phyloP scores from a whole-genome alignment of 2,888 invertebrate species.

The Archaeoteleia sp. region DNA sequence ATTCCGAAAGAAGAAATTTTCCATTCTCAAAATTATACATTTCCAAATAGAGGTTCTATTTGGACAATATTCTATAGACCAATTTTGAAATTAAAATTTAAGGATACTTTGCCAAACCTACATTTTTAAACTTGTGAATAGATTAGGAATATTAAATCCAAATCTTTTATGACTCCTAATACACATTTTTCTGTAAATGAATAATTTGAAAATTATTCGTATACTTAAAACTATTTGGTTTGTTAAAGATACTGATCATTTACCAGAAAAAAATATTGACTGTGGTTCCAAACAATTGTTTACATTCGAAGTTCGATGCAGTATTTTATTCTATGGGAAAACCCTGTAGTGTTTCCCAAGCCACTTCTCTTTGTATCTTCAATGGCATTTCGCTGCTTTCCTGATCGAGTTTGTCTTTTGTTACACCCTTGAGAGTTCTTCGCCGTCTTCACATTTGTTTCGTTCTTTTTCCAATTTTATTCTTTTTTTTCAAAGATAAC shows the following conservation, averaged over 20 bases:
- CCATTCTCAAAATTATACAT: too few relatives aligned
- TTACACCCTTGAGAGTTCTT: constrained; percentile 41
- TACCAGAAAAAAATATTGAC: background rate
- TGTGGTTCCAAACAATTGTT: constrained; percentile 30
- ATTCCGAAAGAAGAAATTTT: too few relatives aligned
- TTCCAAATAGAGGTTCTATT: too few relatives aligned
- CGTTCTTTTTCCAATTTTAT: constrained; percentile 32
- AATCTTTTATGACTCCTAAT: too few relatives aligned
- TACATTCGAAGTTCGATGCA: constrained; percentile 16
- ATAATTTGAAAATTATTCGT: too few relatives aligned
- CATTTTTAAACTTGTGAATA: too few relatives aligned
- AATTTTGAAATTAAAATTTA: too few relatives aligned
- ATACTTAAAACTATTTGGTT: too few relatives aligned
- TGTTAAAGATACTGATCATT: background rate
- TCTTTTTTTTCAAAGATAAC: constrained; percentile 13
- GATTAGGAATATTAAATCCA: too few relatives aligned
- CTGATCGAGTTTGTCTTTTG: constrained; percentile 51
- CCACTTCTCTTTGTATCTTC: constrained; percentile 38
- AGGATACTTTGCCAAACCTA: too few relatives aligned
- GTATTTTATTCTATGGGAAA: constrained; percentile 25
- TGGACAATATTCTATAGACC: too few relatives aligned
- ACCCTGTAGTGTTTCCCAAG: constrained; percentile 12
- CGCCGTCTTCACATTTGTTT: constrained; percentile 40
- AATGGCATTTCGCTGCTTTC: constrained; percentile 42
- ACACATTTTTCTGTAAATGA: too few relatives aligned